phyloP scores from a whole-genome alignment of 2,888 invertebrate species.

The Argyra leucocephala region DNA sequence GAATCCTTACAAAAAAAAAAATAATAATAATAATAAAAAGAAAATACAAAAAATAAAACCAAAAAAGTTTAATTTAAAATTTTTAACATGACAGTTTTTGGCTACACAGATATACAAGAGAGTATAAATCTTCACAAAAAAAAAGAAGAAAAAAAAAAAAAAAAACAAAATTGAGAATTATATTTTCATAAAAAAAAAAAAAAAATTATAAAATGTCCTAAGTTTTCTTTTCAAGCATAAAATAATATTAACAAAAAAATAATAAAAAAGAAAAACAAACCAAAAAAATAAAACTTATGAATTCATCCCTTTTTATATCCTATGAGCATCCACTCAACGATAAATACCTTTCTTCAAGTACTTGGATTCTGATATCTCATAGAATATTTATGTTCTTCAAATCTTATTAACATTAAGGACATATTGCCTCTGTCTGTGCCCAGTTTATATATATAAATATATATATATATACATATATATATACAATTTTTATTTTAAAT shows the following conservation, averaged over 20 bases:
- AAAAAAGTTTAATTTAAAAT: not conserved
- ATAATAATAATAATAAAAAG: not conserved
- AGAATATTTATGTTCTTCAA: not conserved
- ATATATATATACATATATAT: too few species aligned
- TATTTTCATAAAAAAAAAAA: not conserved
- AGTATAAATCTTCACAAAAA: not conserved
- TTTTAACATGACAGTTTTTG: slow-evolving; percentile 5
- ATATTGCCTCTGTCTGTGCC: not conserved
- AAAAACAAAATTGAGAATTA: not conserved
- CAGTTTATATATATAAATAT: not conserved
- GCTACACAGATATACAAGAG: not conserved
- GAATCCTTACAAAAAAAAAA: not conserved
- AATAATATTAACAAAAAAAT: not conserved
- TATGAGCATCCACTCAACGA: slow-evolving; percentile 1
- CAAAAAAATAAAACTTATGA: not conserved
- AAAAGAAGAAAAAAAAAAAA: not conserved
- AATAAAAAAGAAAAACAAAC: not conserved
- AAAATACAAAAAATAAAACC: not conserved
- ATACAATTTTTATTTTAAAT: too few species aligned
- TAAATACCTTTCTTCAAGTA: not conserved
- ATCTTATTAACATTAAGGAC: slow-evolving; percentile 6
- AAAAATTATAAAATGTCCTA: not conserved
- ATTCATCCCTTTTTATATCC: not conserved
- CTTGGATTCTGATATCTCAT: not conserved
- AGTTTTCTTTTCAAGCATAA: too few species aligned